Evolutionary conservation across 2,113 vertebrate species (phyloP).

Genomic region (Mesocricetus auratus): DNA sequence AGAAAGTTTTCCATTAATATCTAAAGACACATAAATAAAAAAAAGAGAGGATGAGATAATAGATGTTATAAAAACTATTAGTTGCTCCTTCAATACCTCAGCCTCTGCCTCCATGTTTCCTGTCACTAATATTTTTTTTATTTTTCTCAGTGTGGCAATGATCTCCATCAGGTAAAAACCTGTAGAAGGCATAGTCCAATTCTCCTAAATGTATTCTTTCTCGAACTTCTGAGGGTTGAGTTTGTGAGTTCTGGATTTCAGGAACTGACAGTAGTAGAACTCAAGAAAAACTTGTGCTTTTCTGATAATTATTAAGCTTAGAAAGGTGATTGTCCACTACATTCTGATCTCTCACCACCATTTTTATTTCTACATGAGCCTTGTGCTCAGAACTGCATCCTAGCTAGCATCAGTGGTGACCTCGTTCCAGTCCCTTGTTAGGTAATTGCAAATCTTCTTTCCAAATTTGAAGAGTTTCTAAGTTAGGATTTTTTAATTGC

Average conservation of each 20-base stretch:
- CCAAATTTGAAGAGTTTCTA: neutral
- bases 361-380: neutral
- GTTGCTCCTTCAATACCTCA: neutral
- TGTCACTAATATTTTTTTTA: neutral
- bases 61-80: neutral
- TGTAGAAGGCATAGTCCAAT: neutral
- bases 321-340: neutral
- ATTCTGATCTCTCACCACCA: neutral
- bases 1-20: neutral
- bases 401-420: neutral
- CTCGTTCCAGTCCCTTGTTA: neutral
- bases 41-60: neutral
- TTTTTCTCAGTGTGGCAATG: neutral
- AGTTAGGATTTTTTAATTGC: neutral
- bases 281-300: neutral
- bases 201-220: neutral
- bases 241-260: neutral
- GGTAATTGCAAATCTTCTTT: neutral
- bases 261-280: neutral
- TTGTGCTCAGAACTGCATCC: neutral
- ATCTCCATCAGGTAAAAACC: neutral
- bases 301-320: neutral
- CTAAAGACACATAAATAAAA: neutral
- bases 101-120: neutral
- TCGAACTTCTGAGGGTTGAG: neutral